Percentiles rank a stretch among this genome's conserved stretches.
Evolutionary conservation across 2,113 vertebrate genomes (phyloP).

Genomic region (Noctilio leporinus): DNA sequence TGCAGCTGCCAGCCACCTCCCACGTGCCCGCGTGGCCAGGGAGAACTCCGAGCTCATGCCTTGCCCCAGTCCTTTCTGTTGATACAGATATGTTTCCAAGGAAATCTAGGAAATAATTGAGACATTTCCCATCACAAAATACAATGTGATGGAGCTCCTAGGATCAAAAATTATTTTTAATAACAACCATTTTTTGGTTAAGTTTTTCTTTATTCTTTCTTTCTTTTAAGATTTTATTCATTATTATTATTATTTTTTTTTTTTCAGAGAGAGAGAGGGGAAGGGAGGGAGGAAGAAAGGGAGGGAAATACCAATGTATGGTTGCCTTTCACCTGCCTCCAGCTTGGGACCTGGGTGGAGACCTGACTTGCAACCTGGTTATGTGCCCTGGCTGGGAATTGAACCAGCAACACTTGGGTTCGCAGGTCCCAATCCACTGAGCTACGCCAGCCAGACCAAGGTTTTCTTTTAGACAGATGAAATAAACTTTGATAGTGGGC

Average conservation of each 20-base stretch:
- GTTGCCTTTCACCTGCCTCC: no score
- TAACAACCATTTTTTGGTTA: neutral
- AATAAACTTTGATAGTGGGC: neutral
- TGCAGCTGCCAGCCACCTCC: neutral
- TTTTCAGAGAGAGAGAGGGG: no score
- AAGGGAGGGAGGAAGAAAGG: no score
- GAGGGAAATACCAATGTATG: no score
- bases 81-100: neutral
- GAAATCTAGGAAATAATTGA: neutral
- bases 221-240: no score
- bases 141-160: neutral
- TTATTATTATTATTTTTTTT: no score
- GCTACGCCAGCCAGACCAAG: no score
- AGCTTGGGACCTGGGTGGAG: no score
- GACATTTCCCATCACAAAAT: neutral
- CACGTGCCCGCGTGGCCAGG: neutral
- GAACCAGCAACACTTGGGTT: no score
- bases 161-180: neutral
- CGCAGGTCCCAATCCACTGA: no score
- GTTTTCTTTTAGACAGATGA: slow-evolving; percentile 4
- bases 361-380: no score
- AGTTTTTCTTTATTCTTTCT: slow-evolving; percentile 22
- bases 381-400: no score
- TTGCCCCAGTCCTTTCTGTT: neutral
- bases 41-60: neutral